Conservation (phyloP, 2,797 vertebrate species). For the Cyclopterus lumpus region DNA sequence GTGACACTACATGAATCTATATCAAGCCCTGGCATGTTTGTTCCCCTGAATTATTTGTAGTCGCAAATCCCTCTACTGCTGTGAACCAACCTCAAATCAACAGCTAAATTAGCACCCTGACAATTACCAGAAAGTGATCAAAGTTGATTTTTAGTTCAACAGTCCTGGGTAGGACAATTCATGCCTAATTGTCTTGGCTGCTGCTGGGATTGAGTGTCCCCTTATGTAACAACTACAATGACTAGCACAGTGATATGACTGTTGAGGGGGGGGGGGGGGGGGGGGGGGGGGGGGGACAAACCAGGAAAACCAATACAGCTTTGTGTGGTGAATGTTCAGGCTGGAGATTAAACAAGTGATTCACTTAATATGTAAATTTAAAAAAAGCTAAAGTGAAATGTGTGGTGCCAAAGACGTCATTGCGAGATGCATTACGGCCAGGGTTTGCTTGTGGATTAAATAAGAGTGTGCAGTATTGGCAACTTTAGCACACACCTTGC, state of each 20-base stretch:
- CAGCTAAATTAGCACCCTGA: conserved; percentile 55
- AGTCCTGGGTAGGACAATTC: conserved; percentile 34
- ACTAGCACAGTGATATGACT: conserved; percentile 65
- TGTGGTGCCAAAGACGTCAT: conserved; percentile 24
- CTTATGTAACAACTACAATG: conserved; percentile 79
- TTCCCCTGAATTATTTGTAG: conserved; percentile 49
- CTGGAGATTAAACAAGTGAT: conserved; percentile 48
- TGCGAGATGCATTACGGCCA: conserved; percentile 40
- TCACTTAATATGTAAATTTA: conserved; percentile 60
- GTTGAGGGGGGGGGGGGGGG: neutral
- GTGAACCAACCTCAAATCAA: conserved; percentile 62
- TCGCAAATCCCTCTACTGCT: conserved; percentile 45
- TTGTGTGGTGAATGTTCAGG: conserved; percentile 42
- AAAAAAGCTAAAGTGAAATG: conserved; percentile 61
- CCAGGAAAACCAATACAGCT: conserved; percentile 48
- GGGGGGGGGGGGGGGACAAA: neutral
- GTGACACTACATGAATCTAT: conserved; percentile 38
- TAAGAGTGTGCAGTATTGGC: conserved; percentile 19
- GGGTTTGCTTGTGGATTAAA: conserved; percentile 42
- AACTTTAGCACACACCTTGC: conserved; percentile 9
- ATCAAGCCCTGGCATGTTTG: conserved; percentile 50
- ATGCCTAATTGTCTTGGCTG: conserved; percentile 75
- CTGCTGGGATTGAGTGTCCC: conserved; percentile 78
- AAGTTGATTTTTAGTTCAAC: conserved; percentile 53
- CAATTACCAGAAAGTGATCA: conserved; percentile 70